These are phyloP conservation scores for Siderastrea siderea DNA, from an alignment of 92 coral and sea anemone genomes.

Conservation along the genomic window DNA sequence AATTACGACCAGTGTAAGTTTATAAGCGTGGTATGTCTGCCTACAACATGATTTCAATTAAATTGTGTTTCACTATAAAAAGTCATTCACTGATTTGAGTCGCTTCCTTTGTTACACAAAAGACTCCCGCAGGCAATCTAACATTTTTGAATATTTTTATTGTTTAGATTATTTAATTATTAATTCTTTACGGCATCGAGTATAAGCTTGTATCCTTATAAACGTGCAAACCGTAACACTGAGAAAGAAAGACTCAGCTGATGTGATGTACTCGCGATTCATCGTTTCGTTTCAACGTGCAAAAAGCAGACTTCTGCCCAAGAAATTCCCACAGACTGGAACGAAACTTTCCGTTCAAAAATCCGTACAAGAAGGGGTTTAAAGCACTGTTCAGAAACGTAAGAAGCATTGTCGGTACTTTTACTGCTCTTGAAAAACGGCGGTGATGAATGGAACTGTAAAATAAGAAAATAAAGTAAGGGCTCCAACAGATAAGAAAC, in stretches of 20 bases:
- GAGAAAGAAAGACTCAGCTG: conserved; percentile 18
- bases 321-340: conserved; percentile 68
- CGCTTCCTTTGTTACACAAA: background rate
- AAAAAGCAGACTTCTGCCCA: conserved; percentile 71
- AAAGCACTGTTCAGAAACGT: conserved; percentile 84
- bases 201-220: background rate
- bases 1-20: background rate
- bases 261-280: conserved; percentile 62
- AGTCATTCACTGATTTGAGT: background rate
- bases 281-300: conserved; percentile 50
- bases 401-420: conserved; percentile 74
- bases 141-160: background rate
- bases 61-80: background rate
- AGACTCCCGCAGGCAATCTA: background rate
- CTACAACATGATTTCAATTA: conserved; percentile 4
- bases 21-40: conserved; percentile 9
- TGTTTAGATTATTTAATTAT: background rate
- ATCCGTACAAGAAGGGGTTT: conserved; percentile 89
- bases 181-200: background rate
- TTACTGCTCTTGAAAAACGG: conserved; percentile 67
- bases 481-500: conserved; percentile 89
- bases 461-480: conserved; percentile 84
- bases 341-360: conserved; percentile 84
- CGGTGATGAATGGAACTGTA: conserved; percentile 71
- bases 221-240: background rate